Base-by-base conservation (phyloP, 2,797 vertebrate genomes). In the Crocodylus rhombifer region DNA sequence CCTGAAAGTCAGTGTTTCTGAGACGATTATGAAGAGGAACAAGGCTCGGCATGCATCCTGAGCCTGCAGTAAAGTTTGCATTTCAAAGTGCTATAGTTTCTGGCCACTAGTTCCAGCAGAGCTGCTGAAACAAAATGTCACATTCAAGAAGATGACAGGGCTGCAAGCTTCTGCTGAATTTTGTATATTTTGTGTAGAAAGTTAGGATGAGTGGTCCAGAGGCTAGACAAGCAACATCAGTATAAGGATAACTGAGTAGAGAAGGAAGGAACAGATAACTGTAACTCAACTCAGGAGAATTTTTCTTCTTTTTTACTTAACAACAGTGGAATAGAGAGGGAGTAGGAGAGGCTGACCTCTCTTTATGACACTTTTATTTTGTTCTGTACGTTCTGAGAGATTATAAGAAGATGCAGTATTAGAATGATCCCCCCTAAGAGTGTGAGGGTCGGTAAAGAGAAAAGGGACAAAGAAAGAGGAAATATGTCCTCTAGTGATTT, bases 401-500 rank as follows among this genome's bases (percentile, higher is more conserved):
- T 65, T n/a, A 2, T 36, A 3, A 25, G 65, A 78, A 69, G 67
- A 18, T 61, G 36, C 30, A 83, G 67, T 69, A 79, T 17, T 18
- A 30, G 2, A 55, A 51, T 4, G 28, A 55, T 21, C 26, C 15
- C 8, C 23, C 55, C 64, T 7, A 26, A 62, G 30, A 30, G 55
- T 12, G 61, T 62, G 56, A 57, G 79, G n/a, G 67, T 11, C 56
- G 67, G 28, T 20, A 61, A 51, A 42, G 10, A 69, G 12, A 6
- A 0, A 1, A 51, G 8, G 42, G 6, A 23, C 14, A 1, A 11
- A 7, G 73, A 28, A 73, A 73, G 51, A 10, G 51, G 28, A 14
- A 55, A 18, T 78, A 14, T 33, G 3, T n/a, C 8, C 9, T 18
- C 67, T 23, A 36, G 30, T 73, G 69, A 73, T 28, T 55, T 5